Conservation (phyloP, 2,113 vertebrate species). For the Dasyornis broadbenti region DNA sequence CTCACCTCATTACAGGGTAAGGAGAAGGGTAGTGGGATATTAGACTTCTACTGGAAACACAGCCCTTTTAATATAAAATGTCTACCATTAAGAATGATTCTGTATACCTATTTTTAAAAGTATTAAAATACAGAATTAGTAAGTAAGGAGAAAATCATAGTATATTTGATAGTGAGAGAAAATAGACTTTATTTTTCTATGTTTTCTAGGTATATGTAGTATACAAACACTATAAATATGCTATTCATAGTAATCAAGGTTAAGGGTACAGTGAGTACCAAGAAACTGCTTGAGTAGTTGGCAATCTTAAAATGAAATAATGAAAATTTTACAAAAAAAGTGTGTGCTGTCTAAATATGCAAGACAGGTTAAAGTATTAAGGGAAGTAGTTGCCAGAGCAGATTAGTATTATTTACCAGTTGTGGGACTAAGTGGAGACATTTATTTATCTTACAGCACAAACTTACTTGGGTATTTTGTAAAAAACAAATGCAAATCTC, state of each 20-base stretch:
- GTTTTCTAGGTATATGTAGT: neutral
- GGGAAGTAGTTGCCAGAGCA: neutral
- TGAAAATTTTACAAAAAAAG: neutral
- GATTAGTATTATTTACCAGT: neutral
- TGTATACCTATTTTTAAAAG: neutral
- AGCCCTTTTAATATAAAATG: neutral
- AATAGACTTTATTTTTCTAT: neutral
- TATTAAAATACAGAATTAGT: neutral
- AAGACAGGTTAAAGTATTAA: neutral
- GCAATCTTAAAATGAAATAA: neutral
- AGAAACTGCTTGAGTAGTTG: neutral
- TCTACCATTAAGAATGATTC: neutral
- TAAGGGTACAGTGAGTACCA: neutral
- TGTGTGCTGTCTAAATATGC: neutral
- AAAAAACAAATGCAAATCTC: neutral
- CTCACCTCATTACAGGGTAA: neutral
- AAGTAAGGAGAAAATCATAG: neutral
- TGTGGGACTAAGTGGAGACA: neutral
- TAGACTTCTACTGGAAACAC: neutral
- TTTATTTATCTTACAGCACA: neutral
- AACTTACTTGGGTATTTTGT: neutral
- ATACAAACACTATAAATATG: neutral
- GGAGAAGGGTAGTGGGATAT: neutral
- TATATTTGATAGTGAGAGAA: neutral
- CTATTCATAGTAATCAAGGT: neutral